Percentiles rank a stretch among this genome's conserved stretches.
phyloP scores from a whole-genome alignment of 2,113 vertebrate genomes.

The Willisornis vidua region DNA sequence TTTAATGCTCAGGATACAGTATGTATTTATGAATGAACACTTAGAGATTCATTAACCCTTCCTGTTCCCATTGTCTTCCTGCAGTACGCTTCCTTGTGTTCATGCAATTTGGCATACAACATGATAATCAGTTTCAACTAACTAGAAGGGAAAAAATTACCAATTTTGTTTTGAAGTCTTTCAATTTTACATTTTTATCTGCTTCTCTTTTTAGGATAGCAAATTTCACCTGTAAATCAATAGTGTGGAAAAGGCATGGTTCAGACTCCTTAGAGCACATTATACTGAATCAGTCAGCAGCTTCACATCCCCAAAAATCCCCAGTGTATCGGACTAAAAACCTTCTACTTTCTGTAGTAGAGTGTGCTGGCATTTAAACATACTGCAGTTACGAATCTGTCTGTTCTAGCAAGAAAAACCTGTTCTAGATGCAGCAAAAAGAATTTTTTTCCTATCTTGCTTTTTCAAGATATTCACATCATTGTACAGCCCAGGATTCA shows the following conservation, averaged over 20 bases:
- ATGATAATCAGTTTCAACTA: not conserved
- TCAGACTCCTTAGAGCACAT: not conserved
- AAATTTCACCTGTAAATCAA: not conserved
- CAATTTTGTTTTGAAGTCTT: not conserved
- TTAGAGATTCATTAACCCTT: not conserved
- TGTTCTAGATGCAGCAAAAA: not conserved
- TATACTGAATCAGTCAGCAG: not conserved
- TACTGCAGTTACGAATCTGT: not conserved
- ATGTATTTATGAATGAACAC: not conserved
- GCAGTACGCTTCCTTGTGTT: not conserved
- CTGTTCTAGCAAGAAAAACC: not conserved
- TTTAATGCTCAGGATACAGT: not conserved
- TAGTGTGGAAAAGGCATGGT: not conserved
- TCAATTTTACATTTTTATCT: not conserved
- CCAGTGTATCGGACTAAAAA: not conserved
- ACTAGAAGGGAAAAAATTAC: not conserved
- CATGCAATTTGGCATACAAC: not conserved
- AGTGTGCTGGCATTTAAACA: not conserved
- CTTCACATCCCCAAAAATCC: not conserved
- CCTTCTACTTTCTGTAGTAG: not conserved
- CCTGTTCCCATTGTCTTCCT: not conserved
- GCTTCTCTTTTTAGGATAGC: not conserved
- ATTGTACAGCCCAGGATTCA: constrained; percentile 5
- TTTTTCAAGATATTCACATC: constrained; percentile 26
- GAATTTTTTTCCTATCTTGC: not conserved